phyloP scores from a whole-genome alignment of 2,113 vertebrate genomes.

The Morone saxatilis region DNA sequence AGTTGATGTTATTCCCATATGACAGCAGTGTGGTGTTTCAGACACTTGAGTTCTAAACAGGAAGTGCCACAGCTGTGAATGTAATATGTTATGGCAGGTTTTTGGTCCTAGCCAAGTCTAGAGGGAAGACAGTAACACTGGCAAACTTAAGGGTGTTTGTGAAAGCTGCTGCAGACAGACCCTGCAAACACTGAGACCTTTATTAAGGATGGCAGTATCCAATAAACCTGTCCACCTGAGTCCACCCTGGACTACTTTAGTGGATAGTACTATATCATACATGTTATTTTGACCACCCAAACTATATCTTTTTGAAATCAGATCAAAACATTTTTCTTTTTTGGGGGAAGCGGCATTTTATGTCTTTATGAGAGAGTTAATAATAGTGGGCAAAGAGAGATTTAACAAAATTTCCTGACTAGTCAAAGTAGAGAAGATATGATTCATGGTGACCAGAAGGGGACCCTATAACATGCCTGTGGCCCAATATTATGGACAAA shows the following conservation, averaged over 20 bases:
- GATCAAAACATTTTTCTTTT: background rate
- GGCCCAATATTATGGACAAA: background rate
- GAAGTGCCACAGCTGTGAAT: constrained; percentile 25
- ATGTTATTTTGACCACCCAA: background rate
- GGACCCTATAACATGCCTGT: background rate
- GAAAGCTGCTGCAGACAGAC: background rate
- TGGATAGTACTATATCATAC: background rate
- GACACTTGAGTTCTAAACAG: background rate
- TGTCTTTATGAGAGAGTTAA: background rate
- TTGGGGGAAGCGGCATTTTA: background rate
- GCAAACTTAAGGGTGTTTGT: background rate
- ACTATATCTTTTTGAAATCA: background rate
- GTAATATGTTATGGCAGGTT: constrained; percentile 28
- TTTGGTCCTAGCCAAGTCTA: background rate
- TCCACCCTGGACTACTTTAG: background rate
- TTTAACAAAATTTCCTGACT: background rate
- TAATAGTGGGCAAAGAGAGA: background rate
- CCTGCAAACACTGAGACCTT: background rate
- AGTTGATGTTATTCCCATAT: background rate
- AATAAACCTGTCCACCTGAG: background rate
- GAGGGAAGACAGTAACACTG: background rate
- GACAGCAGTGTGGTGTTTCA: constrained; percentile 10
- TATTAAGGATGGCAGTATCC: background rate
- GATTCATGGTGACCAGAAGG: background rate
- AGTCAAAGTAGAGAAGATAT: background rate